Conservation (phyloP, 2,113 vertebrate genomes). For the Brachyistius frenatus region DNA sequence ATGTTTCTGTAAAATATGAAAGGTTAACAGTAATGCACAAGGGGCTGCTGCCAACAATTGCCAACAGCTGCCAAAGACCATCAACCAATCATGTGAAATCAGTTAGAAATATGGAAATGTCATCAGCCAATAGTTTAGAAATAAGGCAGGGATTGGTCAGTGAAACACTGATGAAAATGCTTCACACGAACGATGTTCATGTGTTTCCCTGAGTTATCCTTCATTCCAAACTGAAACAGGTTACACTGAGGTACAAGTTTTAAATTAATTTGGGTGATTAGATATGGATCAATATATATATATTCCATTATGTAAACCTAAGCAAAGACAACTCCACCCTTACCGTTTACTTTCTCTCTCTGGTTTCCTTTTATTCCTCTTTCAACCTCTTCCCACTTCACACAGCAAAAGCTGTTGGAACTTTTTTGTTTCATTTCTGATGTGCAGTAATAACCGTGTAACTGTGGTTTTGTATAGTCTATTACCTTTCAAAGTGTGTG, state of each 20-base stretch:
- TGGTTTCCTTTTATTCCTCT: too few species aligned
- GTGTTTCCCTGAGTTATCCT: not conserved
- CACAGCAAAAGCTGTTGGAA: too few species aligned
- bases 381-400: too few species aligned
- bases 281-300: not conserved
- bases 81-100: slow-evolving; percentile 54
- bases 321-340: too few species aligned
- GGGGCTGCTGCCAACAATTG: slow-evolving; percentile 22
- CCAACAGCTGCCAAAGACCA: slow-evolving; percentile 34
- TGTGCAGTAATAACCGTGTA: not conserved
- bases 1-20: slow-evolving; percentile 46
- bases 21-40: slow-evolving; percentile 42
- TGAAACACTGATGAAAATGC: not conserved
- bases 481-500: not conserved
- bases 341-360: too few species aligned
- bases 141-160: slow-evolving; percentile 11
- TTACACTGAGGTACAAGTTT: not conserved
- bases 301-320: too few species aligned
- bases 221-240: not conserved
- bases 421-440: too few species aligned
- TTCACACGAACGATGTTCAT: not conserved
- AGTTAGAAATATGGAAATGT: slow-evolving; percentile 56
- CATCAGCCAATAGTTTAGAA: slow-evolving; percentile 35
- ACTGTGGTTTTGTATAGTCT: too few species aligned
- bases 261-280: not conserved